phyloP scores from a whole-genome alignment of 1,140 invertebrate species.

The Phymastichus coffea region DNA sequence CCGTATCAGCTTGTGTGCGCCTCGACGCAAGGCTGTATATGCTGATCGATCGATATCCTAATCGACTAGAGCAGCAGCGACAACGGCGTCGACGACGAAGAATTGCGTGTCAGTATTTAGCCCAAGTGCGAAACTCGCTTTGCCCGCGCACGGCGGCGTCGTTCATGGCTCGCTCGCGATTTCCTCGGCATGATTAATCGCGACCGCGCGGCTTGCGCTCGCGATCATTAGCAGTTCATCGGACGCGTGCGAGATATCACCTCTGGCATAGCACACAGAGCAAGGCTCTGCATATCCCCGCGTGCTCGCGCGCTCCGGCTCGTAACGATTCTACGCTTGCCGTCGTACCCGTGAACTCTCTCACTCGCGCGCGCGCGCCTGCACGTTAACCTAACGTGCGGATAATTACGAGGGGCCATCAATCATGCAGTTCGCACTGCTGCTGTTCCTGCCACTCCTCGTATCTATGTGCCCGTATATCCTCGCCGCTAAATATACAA shows the following conservation, averaged over 20 bases:
- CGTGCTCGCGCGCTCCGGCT: no score
- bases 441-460: no score
- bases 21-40: no score
- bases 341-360: no score
- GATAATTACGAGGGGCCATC: constrained; percentile 41
- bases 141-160: not conserved
- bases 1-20: not conserved
- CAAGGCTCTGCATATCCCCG: no score
- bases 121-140: constrained; percentile 13
- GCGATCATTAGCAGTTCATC: constrained; percentile 43
- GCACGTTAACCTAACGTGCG: no score
- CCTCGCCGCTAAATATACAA: no score
- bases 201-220: constrained; percentile 34
- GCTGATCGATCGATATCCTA: constrained; percentile 18
- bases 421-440: constrained; percentile 35
- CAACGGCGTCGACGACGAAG: not conserved
- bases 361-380: constrained; percentile 32
- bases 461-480: no score
- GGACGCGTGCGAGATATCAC: constrained; percentile 5
- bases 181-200: constrained; percentile 5
- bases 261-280: constrained; percentile 35
- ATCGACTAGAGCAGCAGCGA: not conserved
- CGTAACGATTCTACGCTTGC: no score
- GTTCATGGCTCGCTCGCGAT: not conserved
- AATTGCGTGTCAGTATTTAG: constrained; percentile 2